Base-by-base conservation (phyloP, 1,140 invertebrate genomes). In the Drosophila varians region DNA sequence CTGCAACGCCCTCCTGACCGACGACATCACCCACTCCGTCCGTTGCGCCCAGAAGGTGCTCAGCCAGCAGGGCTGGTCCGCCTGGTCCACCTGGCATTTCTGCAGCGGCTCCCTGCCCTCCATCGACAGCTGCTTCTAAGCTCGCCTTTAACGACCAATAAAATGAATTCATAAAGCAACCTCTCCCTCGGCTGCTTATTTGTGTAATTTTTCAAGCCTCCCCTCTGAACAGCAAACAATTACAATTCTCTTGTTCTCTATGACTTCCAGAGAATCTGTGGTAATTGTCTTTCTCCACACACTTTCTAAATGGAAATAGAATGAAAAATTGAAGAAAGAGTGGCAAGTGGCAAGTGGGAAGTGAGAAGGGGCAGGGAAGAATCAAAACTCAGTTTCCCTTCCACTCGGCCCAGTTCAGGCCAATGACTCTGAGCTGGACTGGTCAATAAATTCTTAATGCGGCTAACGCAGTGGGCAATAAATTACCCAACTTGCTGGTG, bases 401-500 rank as follows among this genome's bases (percentile, higher is more conserved):
- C 71, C 55, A 60, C 34, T 76, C 58, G 62, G 55, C 74, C 76
- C 74, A n/a, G n/a, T n/a, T n/a, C n/a, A 88, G 83, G 83, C 78
- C 83, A 78, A 84, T 87, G 82, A 86, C 83, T 65, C 66, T 65
- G 60, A 52, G 36, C 66, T 72, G 74, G 48, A 76, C 70, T 84
- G 83, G 83, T 87, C 83, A 87, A 80, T 87, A 84, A 78, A 87
- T 87, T 82, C 65, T 83, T 88, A 87, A 82, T 87, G 77, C 65
- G 55, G 70, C 42, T 42, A 72, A 61, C 62, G 49, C 53, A 62
- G 80, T 73, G 76, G 58, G 80, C 82, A 84, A 80, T 84, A 84
- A 84, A 86, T 84, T 84, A 84, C 54, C 86, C 76, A 80, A 86
- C 76, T 53, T 69, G 66, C 47, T 36, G 62, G 71, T 79, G 62